Evolutionary conservation across 35 echinoderm and acorn worm species (phyloP).

Genomic region (Patiria miniata): DNA sequence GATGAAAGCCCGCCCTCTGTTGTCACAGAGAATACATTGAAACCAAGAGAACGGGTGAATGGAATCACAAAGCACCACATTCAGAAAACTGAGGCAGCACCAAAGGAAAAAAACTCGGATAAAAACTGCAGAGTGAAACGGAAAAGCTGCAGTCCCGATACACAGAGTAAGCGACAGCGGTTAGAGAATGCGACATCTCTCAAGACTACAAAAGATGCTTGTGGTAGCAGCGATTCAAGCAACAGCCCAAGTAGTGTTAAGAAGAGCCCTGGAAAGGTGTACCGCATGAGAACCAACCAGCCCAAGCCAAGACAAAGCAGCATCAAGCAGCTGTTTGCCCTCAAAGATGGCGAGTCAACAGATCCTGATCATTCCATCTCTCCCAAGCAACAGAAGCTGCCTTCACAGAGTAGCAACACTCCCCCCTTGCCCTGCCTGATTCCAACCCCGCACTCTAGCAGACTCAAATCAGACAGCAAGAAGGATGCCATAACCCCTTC

Average conservation of each 20-base stretch:
- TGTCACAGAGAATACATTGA: background rate
- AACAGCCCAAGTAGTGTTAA: background rate
- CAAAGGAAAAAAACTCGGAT: background rate
- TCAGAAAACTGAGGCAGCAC: background rate
- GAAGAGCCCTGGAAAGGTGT: constrained; percentile 16
- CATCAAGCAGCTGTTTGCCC: background rate
- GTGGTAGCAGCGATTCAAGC: background rate
- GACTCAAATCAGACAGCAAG: background rate
- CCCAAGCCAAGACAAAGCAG: background rate
- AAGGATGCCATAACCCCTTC: background rate
- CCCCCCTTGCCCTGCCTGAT: background rate
- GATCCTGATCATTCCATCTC: background rate
- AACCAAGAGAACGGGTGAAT: background rate
- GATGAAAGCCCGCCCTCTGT: background rate
- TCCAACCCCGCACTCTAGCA: background rate
- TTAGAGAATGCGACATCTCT: background rate
- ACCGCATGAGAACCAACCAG: background rate
- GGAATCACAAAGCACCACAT: too few relatives aligned
- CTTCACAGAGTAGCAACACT: background rate
- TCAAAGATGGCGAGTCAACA: background rate
- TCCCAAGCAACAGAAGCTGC: background rate
- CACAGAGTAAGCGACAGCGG: background rate
- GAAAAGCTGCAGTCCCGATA: background rate
- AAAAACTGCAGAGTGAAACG: background rate
- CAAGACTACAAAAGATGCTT: background rate